These are phyloP conservation scores for Furnarius figulus DNA, from an alignment of 2,113 vertebrate species.

Conservation along the genomic window DNA sequence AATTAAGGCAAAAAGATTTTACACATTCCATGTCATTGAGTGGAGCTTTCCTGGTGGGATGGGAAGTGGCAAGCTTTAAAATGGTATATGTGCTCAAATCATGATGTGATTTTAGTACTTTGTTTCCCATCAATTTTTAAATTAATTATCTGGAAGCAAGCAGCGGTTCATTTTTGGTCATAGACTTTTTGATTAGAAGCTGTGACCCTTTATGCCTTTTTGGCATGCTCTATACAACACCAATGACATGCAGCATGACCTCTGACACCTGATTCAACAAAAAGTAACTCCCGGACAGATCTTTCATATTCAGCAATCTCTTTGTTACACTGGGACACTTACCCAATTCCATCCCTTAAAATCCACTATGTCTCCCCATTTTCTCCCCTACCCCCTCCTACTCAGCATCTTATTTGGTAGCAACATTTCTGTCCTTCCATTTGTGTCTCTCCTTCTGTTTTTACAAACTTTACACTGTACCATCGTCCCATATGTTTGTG, in stretches of 20 bases:
- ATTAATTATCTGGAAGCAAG: constrained; percentile 92
- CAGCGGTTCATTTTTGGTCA: constrained; percentile 92
- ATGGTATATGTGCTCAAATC: constrained; percentile 37
- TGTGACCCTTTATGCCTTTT: constrained; percentile 83
- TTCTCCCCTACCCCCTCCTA: constrained; percentile 2
- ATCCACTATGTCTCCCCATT: neutral
- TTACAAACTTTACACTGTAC: constrained; percentile 81
- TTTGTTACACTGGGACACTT: constrained; percentile 74
- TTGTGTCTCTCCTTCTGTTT: constrained; percentile 73
- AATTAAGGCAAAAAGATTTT: neutral
- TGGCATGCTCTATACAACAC: constrained; percentile 80
- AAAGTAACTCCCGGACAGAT: constrained; percentile 79
- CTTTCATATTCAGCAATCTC: constrained; percentile 81
- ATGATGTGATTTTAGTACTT: constrained; percentile 71
- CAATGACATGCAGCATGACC: constrained; percentile 81
- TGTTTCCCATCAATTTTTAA: constrained; percentile 86
- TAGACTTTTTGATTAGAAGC: constrained; percentile 90
- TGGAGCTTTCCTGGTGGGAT: neutral
- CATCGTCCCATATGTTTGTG: constrained; percentile 94
- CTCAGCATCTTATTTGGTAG: constrained; percentile 41
- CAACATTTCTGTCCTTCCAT: constrained; percentile 46
- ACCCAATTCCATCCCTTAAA: constrained; percentile 41
- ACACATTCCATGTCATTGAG: neutral
- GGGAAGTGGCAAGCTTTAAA: constrained; percentile 20
- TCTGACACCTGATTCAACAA: constrained; percentile 90